These are phyloP conservation scores for mouse (Mus musculus) DNA, from an alignment of 2,113 vertebrate genomes.

Conservation along the genomic window GRCm39 chr3:112132501-112133000, in stretches of 20 bases:
- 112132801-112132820: background rate
- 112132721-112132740: background rate
- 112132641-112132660: background rate
- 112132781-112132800: background rate
- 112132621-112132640: background rate
- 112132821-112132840: background rate
- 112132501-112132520: background rate
- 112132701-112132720: background rate
- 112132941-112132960: background rate
- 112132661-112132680: background rate
- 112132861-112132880: background rate
- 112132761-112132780: background rate
- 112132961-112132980: no score
- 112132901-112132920: background rate
- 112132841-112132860: background rate
- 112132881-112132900: background rate
- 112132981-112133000: no score
- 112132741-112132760: background rate
- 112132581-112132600: background rate
- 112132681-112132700: background rate
- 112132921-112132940: background rate
- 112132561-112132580: background rate
- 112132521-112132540: background rate
- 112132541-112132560: background rate
- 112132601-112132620: background rate